These are phyloP conservation scores for Scarus forsteni DNA, from an alignment of 2,797 vertebrate species.

Conservation along the genomic window DNA sequence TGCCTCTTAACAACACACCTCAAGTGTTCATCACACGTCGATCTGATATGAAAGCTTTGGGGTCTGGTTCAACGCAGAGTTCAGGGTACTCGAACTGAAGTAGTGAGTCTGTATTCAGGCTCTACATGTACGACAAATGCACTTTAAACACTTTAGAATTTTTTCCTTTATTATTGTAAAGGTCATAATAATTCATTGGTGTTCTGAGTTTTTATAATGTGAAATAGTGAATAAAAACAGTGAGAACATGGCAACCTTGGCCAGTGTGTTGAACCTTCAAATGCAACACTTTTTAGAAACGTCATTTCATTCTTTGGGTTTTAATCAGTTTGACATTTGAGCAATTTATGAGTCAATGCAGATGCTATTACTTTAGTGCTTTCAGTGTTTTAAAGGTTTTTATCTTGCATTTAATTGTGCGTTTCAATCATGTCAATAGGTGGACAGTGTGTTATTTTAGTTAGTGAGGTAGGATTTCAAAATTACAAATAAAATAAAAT, in stretches of 20 bases:
- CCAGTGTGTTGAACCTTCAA: not conserved
- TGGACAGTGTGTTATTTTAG: no score
- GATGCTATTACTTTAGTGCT: no score
- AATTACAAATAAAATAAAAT: no score
- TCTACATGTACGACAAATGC: not conserved
- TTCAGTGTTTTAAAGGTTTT: no score
- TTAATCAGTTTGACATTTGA: no score
- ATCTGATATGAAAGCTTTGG: conserved; percentile 14
- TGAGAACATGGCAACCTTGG: not conserved
- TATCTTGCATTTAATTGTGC: no score
- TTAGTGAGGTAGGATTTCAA: no score
- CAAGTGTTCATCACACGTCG: conserved; percentile 10
- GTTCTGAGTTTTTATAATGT: conserved; percentile 6
- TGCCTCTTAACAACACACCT: conserved; percentile 22
- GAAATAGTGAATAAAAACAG: not conserved
- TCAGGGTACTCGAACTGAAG: conserved; percentile 12
- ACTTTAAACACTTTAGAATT: not conserved
- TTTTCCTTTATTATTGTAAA: not conserved
- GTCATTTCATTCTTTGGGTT: no score
- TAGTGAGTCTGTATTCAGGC: not conserved
- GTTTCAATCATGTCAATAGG: no score
- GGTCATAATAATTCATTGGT: conserved; percentile 19
- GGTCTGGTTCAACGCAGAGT: conserved; percentile 19
- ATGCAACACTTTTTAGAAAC: not conserved
- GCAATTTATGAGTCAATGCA: no score